These are phyloP conservation scores for Temnothorax rugatulus DNA, from an alignment of 2,888 invertebrate genomes.

Conservation along the genomic window DNA sequence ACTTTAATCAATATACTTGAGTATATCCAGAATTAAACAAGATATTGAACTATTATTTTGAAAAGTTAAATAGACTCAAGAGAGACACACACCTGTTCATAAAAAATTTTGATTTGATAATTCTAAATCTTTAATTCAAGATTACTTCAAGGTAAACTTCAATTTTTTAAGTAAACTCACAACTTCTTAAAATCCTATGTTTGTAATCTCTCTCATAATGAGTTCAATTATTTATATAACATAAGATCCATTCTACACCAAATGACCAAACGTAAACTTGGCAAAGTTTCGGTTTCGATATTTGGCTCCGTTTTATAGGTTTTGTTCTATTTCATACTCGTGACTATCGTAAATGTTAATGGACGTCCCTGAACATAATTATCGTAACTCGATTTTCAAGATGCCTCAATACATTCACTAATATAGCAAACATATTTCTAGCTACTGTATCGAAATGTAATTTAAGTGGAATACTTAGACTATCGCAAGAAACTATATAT, in stretches of 20 bases:
- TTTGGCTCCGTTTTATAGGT: constrained; percentile 2
- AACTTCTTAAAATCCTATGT: not conserved
- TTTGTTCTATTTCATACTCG: not conserved
- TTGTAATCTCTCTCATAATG: not conserved
- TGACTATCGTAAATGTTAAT: not conserved
- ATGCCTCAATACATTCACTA: not conserved
- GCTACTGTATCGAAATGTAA: not conserved
- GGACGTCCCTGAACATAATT: not conserved
- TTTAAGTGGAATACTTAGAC: not conserved
- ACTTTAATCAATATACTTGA: too few species aligned
- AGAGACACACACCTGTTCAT: not conserved
- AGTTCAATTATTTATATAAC: not conserved
- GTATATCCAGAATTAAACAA: too few species aligned
- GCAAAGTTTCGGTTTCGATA: not conserved
- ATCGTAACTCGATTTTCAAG: not conserved
- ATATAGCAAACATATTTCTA: not conserved
- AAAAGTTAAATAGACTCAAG: too few species aligned
- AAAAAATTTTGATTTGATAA: not conserved
- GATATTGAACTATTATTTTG: too few species aligned
- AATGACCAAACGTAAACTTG: not conserved
- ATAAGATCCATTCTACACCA: not conserved
- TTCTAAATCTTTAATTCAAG: too few species aligned
- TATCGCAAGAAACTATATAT: not conserved
- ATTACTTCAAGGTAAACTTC: not conserved
- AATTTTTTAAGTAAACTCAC: not conserved